Conservation (phyloP, 2,888 invertebrate genomes). For the Caenorhabditis imperialis region DNA sequence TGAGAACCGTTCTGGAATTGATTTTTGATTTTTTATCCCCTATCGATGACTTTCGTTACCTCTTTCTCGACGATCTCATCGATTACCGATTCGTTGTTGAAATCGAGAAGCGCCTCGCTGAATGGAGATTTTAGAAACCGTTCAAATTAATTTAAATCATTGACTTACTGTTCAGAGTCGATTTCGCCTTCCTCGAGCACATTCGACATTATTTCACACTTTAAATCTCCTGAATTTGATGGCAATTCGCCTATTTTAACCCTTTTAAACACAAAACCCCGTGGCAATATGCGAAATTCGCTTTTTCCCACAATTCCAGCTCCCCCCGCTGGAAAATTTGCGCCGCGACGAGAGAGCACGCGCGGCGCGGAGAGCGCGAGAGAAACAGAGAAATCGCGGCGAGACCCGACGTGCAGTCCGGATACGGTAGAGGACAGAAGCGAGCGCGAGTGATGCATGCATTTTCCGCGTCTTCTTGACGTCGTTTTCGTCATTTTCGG, state of each 20-base stretch:
- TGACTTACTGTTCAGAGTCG: slow-evolving; percentile 37
- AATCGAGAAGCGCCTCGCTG: not conserved
- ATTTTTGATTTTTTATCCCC: too few species aligned
- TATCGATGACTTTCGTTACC: too few species aligned
- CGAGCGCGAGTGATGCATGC: slow-evolving; percentile 22
- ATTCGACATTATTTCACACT: slow-evolving; percentile 25
- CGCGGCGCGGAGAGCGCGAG: not conserved
- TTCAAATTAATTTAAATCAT: not conserved
- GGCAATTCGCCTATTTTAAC: too few species aligned
- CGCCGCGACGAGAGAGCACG: slow-evolving; percentile 1
- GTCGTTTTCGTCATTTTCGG: not conserved
- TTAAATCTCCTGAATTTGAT: too few species aligned
- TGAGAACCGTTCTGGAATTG: too few species aligned
- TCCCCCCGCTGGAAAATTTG: too few species aligned
- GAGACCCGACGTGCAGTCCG: slow-evolving; percentile 15
- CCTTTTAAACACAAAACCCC: too few species aligned
- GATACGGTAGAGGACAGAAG: slow-evolving; percentile 18
- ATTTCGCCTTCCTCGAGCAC: slow-evolving; percentile 50
- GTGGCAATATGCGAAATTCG: too few species aligned
- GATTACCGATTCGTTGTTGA: slow-evolving; percentile 19
- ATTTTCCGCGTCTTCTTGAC: slow-evolving; percentile 17
- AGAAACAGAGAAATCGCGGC: not conserved
- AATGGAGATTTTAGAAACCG: not conserved
- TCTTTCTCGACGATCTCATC: slow-evolving; percentile 18
- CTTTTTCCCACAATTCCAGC: too few species aligned